phyloP scores from a whole-genome alignment of 1,140 invertebrate genomes.

The Sogatella furcifera region DNA sequence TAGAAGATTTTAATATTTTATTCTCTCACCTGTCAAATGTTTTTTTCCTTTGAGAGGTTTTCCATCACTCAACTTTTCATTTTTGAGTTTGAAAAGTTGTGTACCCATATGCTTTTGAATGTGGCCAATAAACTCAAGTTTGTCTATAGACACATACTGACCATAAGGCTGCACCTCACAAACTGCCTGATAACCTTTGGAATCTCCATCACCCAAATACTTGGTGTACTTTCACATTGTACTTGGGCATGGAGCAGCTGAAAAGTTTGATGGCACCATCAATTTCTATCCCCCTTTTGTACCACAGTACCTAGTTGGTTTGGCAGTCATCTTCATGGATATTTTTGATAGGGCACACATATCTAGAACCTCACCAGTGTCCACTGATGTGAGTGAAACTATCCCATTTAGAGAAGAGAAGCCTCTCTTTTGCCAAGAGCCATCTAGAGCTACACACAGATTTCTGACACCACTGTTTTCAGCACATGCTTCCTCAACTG shows the following conservation, averaged over 20 bases:
- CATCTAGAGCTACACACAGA: background rate
- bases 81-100: background rate
- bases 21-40: background rate
- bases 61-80: background rate
- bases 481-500: no score
- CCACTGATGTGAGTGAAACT: background rate
- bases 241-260: background rate
- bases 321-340: background rate
- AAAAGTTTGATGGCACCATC: constrained; percentile 1
- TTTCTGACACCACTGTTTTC: background rate
- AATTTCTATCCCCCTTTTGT: background rate
- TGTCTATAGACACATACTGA: background rate
- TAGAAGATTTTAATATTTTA: background rate
- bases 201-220: background rate
- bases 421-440: background rate
- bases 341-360: background rate
- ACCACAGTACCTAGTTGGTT: background rate
- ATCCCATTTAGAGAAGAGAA: background rate
- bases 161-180: background rate
- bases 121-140: background rate
- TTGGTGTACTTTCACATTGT: background rate
- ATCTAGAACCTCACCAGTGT: background rate
- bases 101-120: background rate
- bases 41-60: background rate
- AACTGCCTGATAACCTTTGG: background rate